Percentiles rank a stretch among this genome's conserved stretches.
Conservation (phyloP, 2,888 invertebrate species). For the Eristalinus sepulchralis region DNA sequence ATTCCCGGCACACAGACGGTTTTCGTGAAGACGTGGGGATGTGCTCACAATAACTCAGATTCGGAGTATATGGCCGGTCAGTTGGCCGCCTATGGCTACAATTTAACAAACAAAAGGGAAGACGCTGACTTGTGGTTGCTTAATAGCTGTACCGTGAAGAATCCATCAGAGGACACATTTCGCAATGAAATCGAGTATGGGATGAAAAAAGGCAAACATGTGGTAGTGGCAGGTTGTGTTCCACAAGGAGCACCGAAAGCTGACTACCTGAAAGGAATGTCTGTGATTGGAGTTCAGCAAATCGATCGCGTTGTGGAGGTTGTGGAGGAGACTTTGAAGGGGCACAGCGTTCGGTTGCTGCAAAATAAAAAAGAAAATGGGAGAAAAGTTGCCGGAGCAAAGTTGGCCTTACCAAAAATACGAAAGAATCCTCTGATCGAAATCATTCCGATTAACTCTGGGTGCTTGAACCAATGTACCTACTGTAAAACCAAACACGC, state of each 20-base stretch:
- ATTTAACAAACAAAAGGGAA: slow-evolving; percentile 89
- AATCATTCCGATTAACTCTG: slow-evolving; percentile 97
- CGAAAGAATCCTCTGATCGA: slow-evolving; percentile 97
- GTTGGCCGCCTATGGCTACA: slow-evolving; percentile 93
- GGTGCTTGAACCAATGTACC: slow-evolving; percentile 98
- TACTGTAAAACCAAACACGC: slow-evolving; percentile 99
- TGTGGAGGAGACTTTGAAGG: slow-evolving; percentile 98
- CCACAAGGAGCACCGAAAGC: slow-evolving; percentile 95
- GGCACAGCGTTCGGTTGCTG: slow-evolving; percentile 88
- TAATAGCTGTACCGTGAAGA: slow-evolving; percentile 99
- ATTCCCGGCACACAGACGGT: slow-evolving; percentile 89
- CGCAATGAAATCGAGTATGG: slow-evolving; percentile 92
- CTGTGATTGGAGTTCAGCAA: slow-evolving; percentile 98
- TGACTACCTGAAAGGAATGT: slow-evolving; percentile 84
- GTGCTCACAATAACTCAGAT: slow-evolving; percentile 98
- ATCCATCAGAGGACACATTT: slow-evolving; percentile 97
- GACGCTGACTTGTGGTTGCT: slow-evolving; percentile 96
- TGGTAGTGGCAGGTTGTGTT: slow-evolving; percentile 99
- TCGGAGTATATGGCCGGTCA: slow-evolving; percentile 99
- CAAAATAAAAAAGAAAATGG: slow-evolving; percentile 91
- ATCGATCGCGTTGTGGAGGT: slow-evolving; percentile 98
- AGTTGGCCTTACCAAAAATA: slow-evolving; percentile 94
- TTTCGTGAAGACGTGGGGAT: slow-evolving; percentile 98
- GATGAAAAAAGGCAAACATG: slow-evolving; percentile 87
- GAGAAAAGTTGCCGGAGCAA: slow-evolving; percentile 92